Evolutionary conservation across 2,113 vertebrate genomes (phyloP).

Genomic region (Forbesichthys agassizii): DNA sequence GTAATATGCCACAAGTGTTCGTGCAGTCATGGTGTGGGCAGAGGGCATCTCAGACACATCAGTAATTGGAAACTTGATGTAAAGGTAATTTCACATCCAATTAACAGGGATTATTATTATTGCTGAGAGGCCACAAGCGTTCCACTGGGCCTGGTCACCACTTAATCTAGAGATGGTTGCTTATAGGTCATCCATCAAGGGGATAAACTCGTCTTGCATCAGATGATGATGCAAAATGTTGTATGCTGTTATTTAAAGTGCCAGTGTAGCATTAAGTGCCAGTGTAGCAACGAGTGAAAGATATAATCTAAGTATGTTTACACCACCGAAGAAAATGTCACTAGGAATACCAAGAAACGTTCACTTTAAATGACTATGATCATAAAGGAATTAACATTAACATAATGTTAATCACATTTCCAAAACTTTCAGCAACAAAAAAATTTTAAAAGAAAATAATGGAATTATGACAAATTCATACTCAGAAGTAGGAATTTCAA

Average conservation of each 20-base stretch:
- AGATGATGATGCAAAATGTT: conserved; percentile 21
- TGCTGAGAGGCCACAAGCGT: conserved; percentile 54
- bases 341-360: conserved; percentile 41
- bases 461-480: conserved; percentile 47
- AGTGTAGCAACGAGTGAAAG: conserved; percentile 10
- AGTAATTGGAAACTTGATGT: conserved; percentile 29
- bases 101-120: conserved; percentile 70
- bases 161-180: conserved; percentile 49
- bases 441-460: conserved; percentile 52
- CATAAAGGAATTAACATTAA: conserved; percentile 30
- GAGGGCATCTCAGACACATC: conserved; percentile 31
- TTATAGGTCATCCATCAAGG: conserved; percentile 48
- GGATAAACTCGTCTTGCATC: conserved; percentile 20
- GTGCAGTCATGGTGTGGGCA: neutral
- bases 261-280: neutral
- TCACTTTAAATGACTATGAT: conserved; percentile 48
- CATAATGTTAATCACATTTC: conserved; percentile 62
- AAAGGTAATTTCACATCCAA: conserved; percentile 70
- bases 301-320: neutral
- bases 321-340: conserved; percentile 21
- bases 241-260: conserved; percentile 31
- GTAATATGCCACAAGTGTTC: neutral
- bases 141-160: conserved; percentile 50
- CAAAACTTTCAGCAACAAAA: conserved; percentile 41
- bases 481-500: conserved; percentile 39